phyloP scores from a whole-genome alignment of 2,888 invertebrate species.

The Heliconius cydno region DNA sequence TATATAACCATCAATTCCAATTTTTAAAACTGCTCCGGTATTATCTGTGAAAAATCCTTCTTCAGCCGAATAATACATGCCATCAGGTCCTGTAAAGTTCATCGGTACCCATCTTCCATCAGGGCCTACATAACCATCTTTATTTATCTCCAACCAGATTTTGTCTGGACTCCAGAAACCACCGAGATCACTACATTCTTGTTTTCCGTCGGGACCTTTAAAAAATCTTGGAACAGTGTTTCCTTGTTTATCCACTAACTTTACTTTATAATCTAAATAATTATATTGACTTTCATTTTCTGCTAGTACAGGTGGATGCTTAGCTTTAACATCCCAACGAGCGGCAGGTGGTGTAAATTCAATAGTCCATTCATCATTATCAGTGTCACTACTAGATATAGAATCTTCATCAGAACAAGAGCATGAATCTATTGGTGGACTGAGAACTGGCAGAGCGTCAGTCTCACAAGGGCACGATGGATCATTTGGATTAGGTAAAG shows the following conservation, averaged over 20 bases:
- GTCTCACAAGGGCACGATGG: conserved; percentile 73
- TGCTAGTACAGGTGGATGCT: conserved; percentile 60
- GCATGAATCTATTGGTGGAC: conserved; percentile 70
- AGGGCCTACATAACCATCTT: conserved; percentile 75
- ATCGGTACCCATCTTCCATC: conserved; percentile 76
- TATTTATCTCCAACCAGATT: conserved; percentile 74
- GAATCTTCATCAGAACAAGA: conserved; percentile 72
- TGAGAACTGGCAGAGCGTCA: conserved; percentile 50
- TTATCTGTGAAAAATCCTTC: conserved; percentile 70
- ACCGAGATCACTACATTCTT: conserved; percentile 75
- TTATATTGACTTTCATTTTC: conserved; percentile 68
- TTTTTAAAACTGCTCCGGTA: conserved; percentile 59
- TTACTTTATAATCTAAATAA: conserved; percentile 76
- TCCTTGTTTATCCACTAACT: conserved; percentile 71
- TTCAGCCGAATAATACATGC: conserved; percentile 70
- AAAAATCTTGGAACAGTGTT: conserved; percentile 73
- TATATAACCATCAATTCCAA: conserved; percentile 75
- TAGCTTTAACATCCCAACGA: conserved; percentile 69
- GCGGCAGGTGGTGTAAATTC: conserved; percentile 76
- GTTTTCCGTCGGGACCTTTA: conserved; percentile 74
- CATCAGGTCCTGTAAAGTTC: conserved; percentile 75
- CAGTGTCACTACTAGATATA: conserved; percentile 71
- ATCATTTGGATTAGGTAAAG: conserved; percentile 69
- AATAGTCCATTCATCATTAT: conserved; percentile 76
- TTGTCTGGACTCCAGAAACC: conserved; percentile 72